These are phyloP conservation scores for Ypsolopha scabrella DNA, from an alignment of 2,888 invertebrate genomes.

Conservation along the genomic window DNA sequence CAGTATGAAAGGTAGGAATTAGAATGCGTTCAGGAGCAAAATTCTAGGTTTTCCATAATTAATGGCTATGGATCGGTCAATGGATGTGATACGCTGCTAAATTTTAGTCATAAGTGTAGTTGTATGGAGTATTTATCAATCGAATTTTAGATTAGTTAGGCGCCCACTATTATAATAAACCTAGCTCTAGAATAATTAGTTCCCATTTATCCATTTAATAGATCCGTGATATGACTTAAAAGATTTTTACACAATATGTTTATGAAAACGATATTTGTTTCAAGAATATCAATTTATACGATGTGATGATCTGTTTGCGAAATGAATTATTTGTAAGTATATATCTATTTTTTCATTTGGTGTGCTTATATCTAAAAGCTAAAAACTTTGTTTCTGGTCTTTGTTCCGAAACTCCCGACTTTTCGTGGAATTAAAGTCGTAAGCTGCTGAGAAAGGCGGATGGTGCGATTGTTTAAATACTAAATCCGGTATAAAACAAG, in stretches of 20 bases:
- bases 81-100: constrained; percentile 64
- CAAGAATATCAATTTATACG: neutral
- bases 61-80: constrained; percentile 49
- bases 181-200: constrained; percentile 37
- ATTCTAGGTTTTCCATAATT: constrained; percentile 8
- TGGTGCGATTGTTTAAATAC: no score
- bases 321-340: constrained; percentile 53
- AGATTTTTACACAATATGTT: neutral
- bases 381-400: no score
- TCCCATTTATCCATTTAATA: constrained; percentile 41
- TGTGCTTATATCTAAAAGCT: no score
- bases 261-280: neutral
- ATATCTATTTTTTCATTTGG: no score
- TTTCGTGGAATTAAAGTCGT: no score
- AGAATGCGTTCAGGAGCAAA: neutral
- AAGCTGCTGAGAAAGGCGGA: no score
- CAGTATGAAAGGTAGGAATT: no score
- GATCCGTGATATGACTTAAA: constrained; percentile 12
- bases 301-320: neutral
- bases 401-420: no score
- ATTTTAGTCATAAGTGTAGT: constrained; percentile 44
- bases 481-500: no score
- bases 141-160: constrained; percentile 55
- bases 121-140: constrained; percentile 63
- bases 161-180: constrained; percentile 30